Conservation (phyloP, 2,888 invertebrate genomes). For the Agrilus cyanescens region DNA sequence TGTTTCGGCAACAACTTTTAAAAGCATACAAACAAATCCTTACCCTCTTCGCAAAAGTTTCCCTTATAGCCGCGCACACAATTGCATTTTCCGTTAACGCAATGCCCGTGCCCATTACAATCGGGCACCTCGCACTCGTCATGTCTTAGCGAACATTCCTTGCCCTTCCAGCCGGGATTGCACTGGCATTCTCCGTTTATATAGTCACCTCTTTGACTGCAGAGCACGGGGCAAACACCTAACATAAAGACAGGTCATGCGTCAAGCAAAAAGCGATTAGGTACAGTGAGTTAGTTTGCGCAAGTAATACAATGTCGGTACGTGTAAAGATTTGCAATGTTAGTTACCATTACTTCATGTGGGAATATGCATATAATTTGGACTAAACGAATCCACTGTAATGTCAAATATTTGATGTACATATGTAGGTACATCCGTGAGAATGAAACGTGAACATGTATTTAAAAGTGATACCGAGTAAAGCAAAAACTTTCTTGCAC, state of each 20-base stretch:
- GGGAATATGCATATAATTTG: too few relatives aligned
- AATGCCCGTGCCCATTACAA: constrained; percentile 93
- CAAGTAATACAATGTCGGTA: too few relatives aligned
- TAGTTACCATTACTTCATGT: too few relatives aligned
- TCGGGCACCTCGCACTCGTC: constrained; percentile 95
- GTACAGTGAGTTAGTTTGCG: too few relatives aligned
- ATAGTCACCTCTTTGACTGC: constrained; percentile 94
- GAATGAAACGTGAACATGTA: too few relatives aligned
- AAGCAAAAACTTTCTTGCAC: too few relatives aligned
- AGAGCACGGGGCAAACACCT: constrained; percentile 93
- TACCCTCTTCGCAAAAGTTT: constrained; percentile 83
- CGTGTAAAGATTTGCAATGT: too few relatives aligned
- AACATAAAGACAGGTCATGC: constrained; percentile 24
- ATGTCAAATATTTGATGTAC: too few relatives aligned
- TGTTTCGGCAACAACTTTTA: neutral
- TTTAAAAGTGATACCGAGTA: too few relatives aligned
- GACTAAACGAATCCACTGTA: too few relatives aligned
- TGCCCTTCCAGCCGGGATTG: constrained; percentile 97
- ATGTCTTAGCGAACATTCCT: constrained; percentile 88
- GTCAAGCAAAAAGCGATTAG: too few relatives aligned
- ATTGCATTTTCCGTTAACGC: constrained; percentile 88
- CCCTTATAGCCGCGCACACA: constrained; percentile 93
- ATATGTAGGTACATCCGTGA: too few relatives aligned
- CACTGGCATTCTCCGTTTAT: constrained; percentile 94
- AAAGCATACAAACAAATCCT: constrained; percentile 17